phyloP scores from a whole-genome alignment of 2,888 invertebrate genomes.

The Monoplex corrugatus region DNA sequence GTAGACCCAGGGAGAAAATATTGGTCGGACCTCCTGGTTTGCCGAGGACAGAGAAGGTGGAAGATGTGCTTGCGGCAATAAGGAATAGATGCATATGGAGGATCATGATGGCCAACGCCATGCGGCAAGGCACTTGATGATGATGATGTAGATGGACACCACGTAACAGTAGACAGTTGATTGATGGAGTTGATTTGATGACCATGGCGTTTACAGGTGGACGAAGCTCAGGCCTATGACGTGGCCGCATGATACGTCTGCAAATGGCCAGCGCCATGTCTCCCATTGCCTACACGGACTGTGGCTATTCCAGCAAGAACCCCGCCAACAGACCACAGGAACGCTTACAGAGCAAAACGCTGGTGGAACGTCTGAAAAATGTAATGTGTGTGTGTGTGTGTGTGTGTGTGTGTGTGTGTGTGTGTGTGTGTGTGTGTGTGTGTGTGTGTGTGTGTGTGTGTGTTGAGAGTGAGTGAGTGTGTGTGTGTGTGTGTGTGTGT shows the following conservation, averaged over 20 bases:
- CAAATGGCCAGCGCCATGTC: conserved; percentile 12
- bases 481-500: background rate
- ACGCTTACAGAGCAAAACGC: conserved; percentile 53
- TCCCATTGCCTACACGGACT: conserved; percentile 44
- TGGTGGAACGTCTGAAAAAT: conserved; percentile 57
- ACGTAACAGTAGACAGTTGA: too few species aligned
- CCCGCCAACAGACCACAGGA: background rate
- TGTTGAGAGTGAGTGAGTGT: background rate
- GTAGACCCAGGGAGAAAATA: too few species aligned
- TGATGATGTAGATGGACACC: background rate
- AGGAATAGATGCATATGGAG: too few species aligned
- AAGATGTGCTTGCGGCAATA: too few species aligned
- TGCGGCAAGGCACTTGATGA: too few species aligned
- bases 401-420: background rate
- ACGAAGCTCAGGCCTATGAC: conserved; percentile 94
- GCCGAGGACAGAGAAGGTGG: too few species aligned
- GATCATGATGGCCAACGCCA: too few species aligned
- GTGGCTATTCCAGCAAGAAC: conserved; percentile 2
- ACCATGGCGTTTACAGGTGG: too few species aligned
- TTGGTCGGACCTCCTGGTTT: too few species aligned
- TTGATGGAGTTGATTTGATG: too few species aligned
- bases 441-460: conserved; percentile 2
- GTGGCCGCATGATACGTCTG: conserved; percentile 86
- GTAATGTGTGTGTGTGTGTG: conserved; percentile 49
- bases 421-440: conserved; percentile 5